Evolutionary conservation across 2,797 vertebrate species (phyloP), one percentile per base, ranked within the genome.

Genomic region (Neomorphus geoffroyi): DNA sequence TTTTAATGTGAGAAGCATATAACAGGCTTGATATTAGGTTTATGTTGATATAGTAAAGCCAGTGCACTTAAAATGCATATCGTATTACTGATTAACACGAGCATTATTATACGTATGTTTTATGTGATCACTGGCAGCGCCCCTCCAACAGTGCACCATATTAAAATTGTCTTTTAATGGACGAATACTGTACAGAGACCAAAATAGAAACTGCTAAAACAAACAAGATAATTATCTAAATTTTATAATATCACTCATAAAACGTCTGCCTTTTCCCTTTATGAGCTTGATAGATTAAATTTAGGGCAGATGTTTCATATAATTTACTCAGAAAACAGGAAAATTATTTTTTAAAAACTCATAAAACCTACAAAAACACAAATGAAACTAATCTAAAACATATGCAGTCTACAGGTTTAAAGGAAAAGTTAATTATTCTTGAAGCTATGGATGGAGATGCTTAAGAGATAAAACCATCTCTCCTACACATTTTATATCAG

Each of bases 191-290:
- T 83, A 73, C 85, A 81, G 90, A 86, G 71, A 95, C 93, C 78
- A 96, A 96, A 97, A 96, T 84, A 94, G 81, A 96, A 96, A 96
- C 80, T 91, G 93, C 90, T 96, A 94, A 97, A 97, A 93, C 95
- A 96, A 97, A 97, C 94, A 97, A 96, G 95, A 96, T 97, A 93
- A 97, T 96, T 95, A 89, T 94, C 83, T 95, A 94, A 97, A 96
- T 97, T 94, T 97, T 95, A 96, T 96, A 96, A 94, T 94, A 94
- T 95, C 93, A 86, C 78, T 73, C 88, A 86, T 95, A 95, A 97
- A 95, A 96, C 32, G 88, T 94, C 90, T 96, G 95, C 88, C 70
- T 80, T 86, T 96, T 93, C 84, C 70, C 90, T 97, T 97, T 97
- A 97, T 96, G 90, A 94, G 93, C 85, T 79, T 96, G 67, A 89